Percentiles rank a stretch among this genome's conserved stretches.
Conservation (phyloP, 2,888 invertebrate genomes). For the Oegoconia quadripuncta region DNA sequence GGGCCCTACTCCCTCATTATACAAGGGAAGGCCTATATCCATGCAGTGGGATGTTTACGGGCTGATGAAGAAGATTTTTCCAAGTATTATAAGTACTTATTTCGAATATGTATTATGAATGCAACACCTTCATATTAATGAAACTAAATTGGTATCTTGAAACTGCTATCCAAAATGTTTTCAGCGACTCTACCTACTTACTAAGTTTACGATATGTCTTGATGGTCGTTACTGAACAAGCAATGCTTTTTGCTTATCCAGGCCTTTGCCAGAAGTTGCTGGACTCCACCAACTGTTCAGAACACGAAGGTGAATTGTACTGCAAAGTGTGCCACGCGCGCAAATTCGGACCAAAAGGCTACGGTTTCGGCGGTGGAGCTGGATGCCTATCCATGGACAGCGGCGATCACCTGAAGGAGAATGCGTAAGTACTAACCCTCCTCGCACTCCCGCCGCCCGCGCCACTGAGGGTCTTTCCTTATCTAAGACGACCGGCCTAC, state of each 20-base stretch:
- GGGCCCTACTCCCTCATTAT: too few relatives aligned
- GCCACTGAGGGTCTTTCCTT: constrained; percentile 79
- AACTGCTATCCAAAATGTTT: too few relatives aligned
- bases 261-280: constrained; percentile 98
- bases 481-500: constrained; percentile 71
- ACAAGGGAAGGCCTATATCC: too few relatives aligned
- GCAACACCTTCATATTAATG: too few relatives aligned
- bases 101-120: too few relatives aligned
- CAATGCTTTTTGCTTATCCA: constrained; percentile 47
- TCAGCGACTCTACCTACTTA: too few relatives aligned
- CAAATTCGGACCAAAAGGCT: constrained; percentile 98
- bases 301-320: constrained; percentile 97
- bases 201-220: too few relatives aligned
- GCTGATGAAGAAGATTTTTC: too few relatives aligned
- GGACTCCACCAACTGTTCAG: constrained; percentile 98
- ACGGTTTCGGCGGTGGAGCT: constrained; percentile 99
- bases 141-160: too few relatives aligned
- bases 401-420: constrained; percentile 90
- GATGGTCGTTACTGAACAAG: too few relatives aligned
- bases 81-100: too few relatives aligned
- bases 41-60: too few relatives aligned
- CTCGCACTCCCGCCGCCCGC: constrained; percentile 72
- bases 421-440: constrained; percentile 83
- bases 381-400: constrained; percentile 98
- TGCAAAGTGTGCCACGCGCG: constrained; percentile 99